A percentile compares a stretch with the other conserved stretches of the same genome.
These are phyloP conservation scores for Fukomys damarensis DNA, from an alignment of 2,113 vertebrate species.

Conservation along the genomic window DNA sequence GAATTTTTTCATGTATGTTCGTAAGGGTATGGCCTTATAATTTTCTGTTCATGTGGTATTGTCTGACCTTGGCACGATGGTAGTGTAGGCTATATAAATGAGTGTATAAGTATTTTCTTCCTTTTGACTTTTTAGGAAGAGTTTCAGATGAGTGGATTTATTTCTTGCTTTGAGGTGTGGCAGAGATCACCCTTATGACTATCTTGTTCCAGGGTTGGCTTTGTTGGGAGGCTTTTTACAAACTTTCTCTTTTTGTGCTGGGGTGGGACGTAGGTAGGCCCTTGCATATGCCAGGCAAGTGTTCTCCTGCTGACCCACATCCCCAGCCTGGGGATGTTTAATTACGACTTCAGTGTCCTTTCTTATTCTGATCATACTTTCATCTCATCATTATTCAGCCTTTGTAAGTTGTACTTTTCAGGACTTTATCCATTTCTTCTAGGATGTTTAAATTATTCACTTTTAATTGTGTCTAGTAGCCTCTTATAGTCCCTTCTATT, in stretches of 20 bases:
- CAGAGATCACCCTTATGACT: neutral
- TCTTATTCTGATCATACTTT: neutral
- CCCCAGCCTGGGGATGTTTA: neutral
- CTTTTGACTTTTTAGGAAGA: neutral
- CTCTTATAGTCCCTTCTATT: fast-evolving
- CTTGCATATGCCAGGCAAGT: too few relatives aligned
- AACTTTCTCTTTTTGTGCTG: neutral
- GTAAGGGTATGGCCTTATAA: neutral
- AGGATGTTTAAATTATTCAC: neutral
- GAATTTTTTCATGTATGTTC: neutral
- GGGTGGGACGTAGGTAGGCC: too few relatives aligned
- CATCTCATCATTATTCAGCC: neutral
- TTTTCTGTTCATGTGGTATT: neutral
- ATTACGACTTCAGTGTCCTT: neutral
- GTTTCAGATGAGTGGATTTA: neutral
- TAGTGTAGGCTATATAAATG: fast-evolving
- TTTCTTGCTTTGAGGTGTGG: neutral
- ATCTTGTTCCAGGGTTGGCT: neutral
- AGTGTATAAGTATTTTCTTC: neutral
- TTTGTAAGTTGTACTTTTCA: neutral
- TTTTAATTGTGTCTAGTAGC: fast-evolving
- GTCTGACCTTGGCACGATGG: neutral
- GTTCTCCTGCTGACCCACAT: neutral
- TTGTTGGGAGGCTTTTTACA: neutral
- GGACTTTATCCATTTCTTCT: neutral